Evolutionary conservation across 2,113 vertebrate species (phyloP).

Genomic region (Actenoides lindsayi): DNA sequence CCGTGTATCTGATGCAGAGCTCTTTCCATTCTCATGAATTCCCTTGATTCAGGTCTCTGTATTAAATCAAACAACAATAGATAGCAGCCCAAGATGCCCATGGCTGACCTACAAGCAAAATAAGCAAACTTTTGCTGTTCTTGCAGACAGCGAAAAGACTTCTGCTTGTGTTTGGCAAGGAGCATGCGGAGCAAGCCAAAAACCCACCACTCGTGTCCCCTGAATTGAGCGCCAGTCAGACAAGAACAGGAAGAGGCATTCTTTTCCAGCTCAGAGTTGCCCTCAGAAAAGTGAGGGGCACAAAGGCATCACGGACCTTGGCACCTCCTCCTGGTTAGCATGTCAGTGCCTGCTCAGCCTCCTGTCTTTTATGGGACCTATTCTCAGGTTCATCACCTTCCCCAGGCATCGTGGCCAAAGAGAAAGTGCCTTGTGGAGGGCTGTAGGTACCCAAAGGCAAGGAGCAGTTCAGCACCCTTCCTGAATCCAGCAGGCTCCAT

Average conservation of each 20-base stretch:
- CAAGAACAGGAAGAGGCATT: not conserved
- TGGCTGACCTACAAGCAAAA: not conserved
- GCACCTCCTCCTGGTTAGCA: not conserved
- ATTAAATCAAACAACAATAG: not conserved
- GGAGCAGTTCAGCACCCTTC: not conserved
- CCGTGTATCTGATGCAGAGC: not conserved
- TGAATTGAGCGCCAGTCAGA: not conserved
- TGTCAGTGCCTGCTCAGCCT: accelerated
- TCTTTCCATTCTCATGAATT: not conserved
- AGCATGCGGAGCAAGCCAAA: not conserved
- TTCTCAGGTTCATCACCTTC: not conserved
- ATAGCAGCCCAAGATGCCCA: not conserved
- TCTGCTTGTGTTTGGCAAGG: not conserved
- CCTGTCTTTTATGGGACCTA: not conserved
- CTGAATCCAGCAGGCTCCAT: not conserved
- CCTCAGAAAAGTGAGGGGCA: not conserved
- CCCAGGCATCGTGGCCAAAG: not conserved
- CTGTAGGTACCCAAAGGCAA: not conserved
- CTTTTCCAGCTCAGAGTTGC: not conserved
- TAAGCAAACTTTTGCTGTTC: not conserved
- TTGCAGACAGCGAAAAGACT: not conserved
- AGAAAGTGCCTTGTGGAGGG: not conserved
- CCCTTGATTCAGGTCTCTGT: not conserved
- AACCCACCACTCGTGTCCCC: not conserved
- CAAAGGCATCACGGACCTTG: accelerated